A percentile compares a stretch with the other conserved stretches of the same genome.
Evolutionary conservation across 64 coral and sea anemone genomes (phyloP).

Genomic region (Anthopleura sola): DNA sequence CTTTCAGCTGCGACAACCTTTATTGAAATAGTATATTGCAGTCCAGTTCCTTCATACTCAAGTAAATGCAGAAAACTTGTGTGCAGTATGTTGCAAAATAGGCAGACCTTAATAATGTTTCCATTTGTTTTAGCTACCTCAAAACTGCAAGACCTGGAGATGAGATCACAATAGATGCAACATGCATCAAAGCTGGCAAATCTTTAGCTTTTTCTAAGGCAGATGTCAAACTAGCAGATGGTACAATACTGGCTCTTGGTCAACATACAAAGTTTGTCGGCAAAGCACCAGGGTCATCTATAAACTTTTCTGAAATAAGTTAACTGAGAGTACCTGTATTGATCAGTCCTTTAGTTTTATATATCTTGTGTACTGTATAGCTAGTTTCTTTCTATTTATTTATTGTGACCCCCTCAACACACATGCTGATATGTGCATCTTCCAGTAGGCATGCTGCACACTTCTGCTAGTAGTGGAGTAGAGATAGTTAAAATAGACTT

Average conservation of each 20-base stretch:
- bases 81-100: too few relatives aligned
- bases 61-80: too few relatives aligned
- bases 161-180: constrained; percentile 78
- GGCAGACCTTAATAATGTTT: neutral
- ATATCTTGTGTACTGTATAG: neutral
- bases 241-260: constrained; percentile 68
- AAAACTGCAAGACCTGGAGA: constrained; percentile 70
- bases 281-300: neutral
- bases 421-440: too few relatives aligned
- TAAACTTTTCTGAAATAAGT: neutral
- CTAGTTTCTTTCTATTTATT: too few relatives aligned
- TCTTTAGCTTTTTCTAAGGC: constrained; percentile 74
- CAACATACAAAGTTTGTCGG: constrained; percentile 75
- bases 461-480: too few relatives aligned
- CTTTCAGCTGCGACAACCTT: too few relatives aligned
- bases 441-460: too few relatives aligned
- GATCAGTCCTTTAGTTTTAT: neutral
- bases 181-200: constrained; percentile 70
- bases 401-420: too few relatives aligned
- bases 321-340: neutral
- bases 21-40: too few relatives aligned
- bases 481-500: too few relatives aligned
- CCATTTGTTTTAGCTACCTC: constrained; percentile 48
- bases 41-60: too few relatives aligned
- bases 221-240: constrained; percentile 68